Conservation (phyloP, 2,113 vertebrate genomes). For the Apeltes quadracus region DNA sequence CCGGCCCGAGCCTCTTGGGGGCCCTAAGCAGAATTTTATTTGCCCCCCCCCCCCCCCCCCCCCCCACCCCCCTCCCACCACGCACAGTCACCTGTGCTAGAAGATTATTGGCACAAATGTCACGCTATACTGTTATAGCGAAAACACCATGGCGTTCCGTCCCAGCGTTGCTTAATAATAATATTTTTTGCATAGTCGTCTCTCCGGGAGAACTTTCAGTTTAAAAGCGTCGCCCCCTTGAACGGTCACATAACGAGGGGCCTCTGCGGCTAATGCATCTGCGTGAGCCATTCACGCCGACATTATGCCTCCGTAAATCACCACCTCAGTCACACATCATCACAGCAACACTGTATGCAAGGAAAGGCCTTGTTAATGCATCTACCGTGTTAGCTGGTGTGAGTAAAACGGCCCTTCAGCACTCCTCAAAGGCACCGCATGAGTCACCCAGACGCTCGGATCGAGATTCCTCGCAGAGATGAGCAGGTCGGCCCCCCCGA, state of each 20-base stretch:
- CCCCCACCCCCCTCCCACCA: too few species aligned
- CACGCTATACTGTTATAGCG: too few species aligned
- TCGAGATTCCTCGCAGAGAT: constrained; percentile 53
- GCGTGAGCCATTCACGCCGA: neutral
- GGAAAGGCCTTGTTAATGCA: neutral
- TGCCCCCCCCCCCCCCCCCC: too few species aligned
- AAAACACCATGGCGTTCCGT: too few species aligned
- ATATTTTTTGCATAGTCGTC: too few species aligned
- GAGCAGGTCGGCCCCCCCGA: constrained; percentile 49
- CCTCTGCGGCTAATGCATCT: too few species aligned
- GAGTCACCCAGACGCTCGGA: constrained; percentile 25
- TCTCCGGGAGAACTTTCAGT: neutral
- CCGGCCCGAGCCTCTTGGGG: too few species aligned
- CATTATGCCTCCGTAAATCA: neutral
- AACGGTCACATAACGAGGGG: neutral
- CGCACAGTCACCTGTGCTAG: too few species aligned
- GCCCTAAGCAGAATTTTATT: too few species aligned
- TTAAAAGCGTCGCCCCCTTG: neutral
- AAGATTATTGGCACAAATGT: too few species aligned
- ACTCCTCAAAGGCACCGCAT: constrained; percentile 5
- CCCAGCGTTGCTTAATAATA: too few species aligned
- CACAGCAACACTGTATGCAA: neutral
- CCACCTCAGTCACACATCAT: neutral
- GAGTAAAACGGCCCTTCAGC: constrained; percentile 10
- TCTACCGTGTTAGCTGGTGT: neutral